Evolutionary conservation across 2,888 invertebrate genomes (phyloP).

Genomic region (Embidobia sp.): DNA sequence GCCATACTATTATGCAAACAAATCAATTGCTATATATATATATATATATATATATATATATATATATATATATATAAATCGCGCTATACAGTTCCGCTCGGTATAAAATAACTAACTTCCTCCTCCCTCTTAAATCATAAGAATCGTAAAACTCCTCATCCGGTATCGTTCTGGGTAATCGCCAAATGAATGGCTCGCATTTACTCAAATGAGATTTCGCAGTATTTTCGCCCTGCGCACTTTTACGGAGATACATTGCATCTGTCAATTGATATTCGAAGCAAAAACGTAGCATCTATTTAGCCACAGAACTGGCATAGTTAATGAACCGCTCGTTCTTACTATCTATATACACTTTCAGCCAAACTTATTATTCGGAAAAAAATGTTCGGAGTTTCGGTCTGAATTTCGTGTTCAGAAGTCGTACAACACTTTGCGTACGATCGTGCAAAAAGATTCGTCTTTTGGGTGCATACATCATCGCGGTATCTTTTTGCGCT

Average conservation of each 20-base stretch:
- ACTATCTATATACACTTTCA: too few species aligned
- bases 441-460: slow-evolving; percentile 10
- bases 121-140: slow-evolving; percentile 61
- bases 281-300: slow-evolving; percentile 11
- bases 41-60: too few species aligned
- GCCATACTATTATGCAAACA: slow-evolving; percentile 70
- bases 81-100: slow-evolving; percentile 33
- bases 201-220: slow-evolving; percentile 45
- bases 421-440: slow-evolving; percentile 13
- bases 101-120: slow-evolving; percentile 47
- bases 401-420: slow-evolving; percentile 4
- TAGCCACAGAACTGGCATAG: neutral
- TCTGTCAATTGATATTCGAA: slow-evolving; percentile 40
- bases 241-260: slow-evolving; percentile 18
- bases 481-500: slow-evolving; percentile 24
- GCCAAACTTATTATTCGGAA: too few species aligned
- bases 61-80: slow-evolving; percentile 4
- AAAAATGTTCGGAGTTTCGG: too few species aligned
- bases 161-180: slow-evolving; percentile 61
- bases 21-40: slow-evolving; percentile 70
- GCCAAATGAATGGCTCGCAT: slow-evolving; percentile 43
- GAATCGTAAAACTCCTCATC: slow-evolving; percentile 59
- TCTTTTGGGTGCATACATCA: slow-evolving; percentile 17
- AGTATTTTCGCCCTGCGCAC: slow-evolving; percentile 8
- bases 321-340: too few species aligned